Evolutionary conservation across 2,797 vertebrate genomes (phyloP).

Genomic region (Lutjanus campechanus): DNA sequence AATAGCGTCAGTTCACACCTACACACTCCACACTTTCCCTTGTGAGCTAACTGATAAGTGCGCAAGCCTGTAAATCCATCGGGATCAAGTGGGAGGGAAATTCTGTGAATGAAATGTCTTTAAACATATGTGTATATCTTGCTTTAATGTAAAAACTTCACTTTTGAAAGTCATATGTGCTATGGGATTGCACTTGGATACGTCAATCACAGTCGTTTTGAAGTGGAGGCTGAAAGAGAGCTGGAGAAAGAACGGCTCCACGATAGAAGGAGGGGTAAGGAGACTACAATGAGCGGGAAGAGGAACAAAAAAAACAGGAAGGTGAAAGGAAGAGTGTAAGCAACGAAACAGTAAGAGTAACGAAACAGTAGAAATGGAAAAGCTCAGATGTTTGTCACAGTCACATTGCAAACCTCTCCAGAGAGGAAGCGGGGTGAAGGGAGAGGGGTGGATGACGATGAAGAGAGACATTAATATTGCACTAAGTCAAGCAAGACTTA

Average conservation of each 20-base stretch:
- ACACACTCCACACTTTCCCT: conserved; percentile 40
- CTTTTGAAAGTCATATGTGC: conserved; percentile 56
- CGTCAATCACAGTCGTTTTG: conserved; percentile 71
- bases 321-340: conserved; percentile 33
- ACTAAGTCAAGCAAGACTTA: conserved; percentile 67
- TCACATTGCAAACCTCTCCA: conserved; percentile 63
- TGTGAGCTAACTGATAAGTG: conserved; percentile 58
- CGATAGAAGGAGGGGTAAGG: conserved; percentile 9
- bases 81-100: conserved; percentile 58
- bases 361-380: conserved; percentile 34
- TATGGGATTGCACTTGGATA: conserved; percentile 61
- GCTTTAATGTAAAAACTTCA: conserved; percentile 60
- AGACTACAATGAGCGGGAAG: conserved; percentile 25
- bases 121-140: conserved; percentile 41
- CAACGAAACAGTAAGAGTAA: conserved; percentile 33
- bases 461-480: conserved; percentile 68
- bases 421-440: conserved; percentile 56
- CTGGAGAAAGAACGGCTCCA: conserved; percentile 12
- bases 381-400: conserved; percentile 65
- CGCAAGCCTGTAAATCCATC: conserved; percentile 63
- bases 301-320: conserved; percentile 10
- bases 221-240: conserved; percentile 55
- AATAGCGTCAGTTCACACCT: conserved; percentile 41
- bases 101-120: conserved; percentile 54
- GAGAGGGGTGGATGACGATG: conserved; percentile 48